Evolutionary conservation across 2,113 vertebrate genomes (phyloP), one percentile per base, ranked within the genome.

Genomic region (Deroptyus accipitrinus): DNA sequence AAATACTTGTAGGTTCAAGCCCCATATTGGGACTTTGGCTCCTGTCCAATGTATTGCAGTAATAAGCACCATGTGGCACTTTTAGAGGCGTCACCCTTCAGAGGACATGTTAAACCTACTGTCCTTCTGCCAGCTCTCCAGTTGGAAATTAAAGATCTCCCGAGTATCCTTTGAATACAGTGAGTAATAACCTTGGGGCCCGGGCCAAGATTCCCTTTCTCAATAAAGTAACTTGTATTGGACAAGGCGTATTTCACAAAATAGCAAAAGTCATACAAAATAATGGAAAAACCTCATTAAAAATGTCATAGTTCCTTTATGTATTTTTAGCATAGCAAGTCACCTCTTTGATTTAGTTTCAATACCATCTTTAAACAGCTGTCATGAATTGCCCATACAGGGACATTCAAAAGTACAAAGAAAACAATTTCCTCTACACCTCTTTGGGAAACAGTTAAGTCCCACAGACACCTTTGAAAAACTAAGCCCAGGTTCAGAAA

Each of bases 21-120:
- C 82, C 92, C 96, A 90, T 89, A 96, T 89, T 91, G 95, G 94
- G 91, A 83, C 86, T 84, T 83, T 96, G 94, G 94, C 88, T 96
- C 51, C 74, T 13, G 2, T 93, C 94, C 96, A 96, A 67, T 19
- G 44, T 86, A 69, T 61, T 86, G 89, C 89, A 94, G 90, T 63
- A 96, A 94, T 92, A 95, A 95, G 76, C 92, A 95, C 85, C 9
- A 3, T 93, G 93, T 86, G 85, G 84, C 93, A 91, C 86, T 97
- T 96, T 88, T 75, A 93, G 85, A 96, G 94, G 95, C 92, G 94
- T 91, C 85, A 94, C 95, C 90, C 94, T 96, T 96, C 93, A 94
- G 88, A 93, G 67, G 25, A 95, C 88, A 96, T 77, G 86, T 94
- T 95, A 95, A 97, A 88, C n/a, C 85, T 75, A 90, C 79, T 92